Evolutionary conservation across 2,797 vertebrate species (phyloP).

Genomic region (Mustela erminea): DNA sequence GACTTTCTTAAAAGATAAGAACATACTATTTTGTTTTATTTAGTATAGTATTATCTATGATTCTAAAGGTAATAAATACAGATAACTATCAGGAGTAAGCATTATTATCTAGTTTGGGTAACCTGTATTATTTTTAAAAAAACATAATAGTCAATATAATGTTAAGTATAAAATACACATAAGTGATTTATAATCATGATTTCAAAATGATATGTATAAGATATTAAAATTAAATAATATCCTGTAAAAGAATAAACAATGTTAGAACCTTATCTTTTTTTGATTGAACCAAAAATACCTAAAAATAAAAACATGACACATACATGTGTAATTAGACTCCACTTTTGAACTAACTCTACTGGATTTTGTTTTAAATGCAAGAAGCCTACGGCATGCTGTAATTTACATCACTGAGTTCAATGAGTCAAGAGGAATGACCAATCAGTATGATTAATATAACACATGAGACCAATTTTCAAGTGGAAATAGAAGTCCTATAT

Average conservation of each 20-base stretch:
- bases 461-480: constrained; percentile 20
- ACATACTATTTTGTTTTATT: background rate
- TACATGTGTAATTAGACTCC: background rate
- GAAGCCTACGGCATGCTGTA: background rate
- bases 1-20: constrained; percentile 15
- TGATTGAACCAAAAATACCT: constrained; percentile 11
- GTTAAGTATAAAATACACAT: constrained; percentile 5
- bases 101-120: background rate
- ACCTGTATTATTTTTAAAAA: constrained; percentile 15
- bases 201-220: constrained; percentile 58
- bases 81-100: constrained; percentile 31
- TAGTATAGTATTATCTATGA: background rate
- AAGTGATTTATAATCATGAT: constrained; percentile 58
- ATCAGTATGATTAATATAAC: constrained; percentile 21
- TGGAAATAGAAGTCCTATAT: background rate
- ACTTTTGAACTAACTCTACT: constrained; percentile 57
- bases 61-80: constrained; percentile 18
- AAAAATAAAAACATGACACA: constrained; percentile 12
- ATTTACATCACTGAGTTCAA: constrained; percentile 72
- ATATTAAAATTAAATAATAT: constrained; percentile 45
- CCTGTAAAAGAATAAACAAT: background rate
- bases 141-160: constrained; percentile 19
- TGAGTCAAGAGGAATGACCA: constrained; percentile 68
- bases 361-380: constrained; percentile 69
- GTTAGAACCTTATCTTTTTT: constrained; percentile 11